Percentiles rank a stretch among this genome's conserved stretches.
Conservation (phyloP, 2,888 invertebrate species). For the Thelaira solivaga region DNA sequence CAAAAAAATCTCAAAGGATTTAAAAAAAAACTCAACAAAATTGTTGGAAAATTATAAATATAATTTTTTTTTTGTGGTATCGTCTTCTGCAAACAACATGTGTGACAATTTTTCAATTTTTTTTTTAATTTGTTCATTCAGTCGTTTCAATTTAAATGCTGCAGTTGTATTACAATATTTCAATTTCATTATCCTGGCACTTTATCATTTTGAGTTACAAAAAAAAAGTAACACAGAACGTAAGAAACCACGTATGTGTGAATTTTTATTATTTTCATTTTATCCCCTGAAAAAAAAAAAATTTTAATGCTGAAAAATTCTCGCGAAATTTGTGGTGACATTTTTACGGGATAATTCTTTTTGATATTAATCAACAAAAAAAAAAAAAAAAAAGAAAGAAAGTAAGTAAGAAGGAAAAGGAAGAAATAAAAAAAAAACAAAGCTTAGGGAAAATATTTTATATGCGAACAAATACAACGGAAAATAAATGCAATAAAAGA, state of each 20-base stretch:
- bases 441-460: neutral
- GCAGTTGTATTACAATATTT: slow-evolving; percentile 55
- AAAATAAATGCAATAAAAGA: slow-evolving; percentile 16
- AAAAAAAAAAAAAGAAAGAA: neutral
- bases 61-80: slow-evolving; percentile 1
- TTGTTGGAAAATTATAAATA: slow-evolving; percentile 28
- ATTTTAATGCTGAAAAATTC: slow-evolving; percentile 50
- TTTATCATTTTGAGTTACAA: slow-evolving; percentile 63
- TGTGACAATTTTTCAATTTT: slow-evolving; percentile 57
- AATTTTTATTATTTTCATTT: slow-evolving; percentile 28
- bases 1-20: slow-evolving; percentile 56
- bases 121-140: neutral
- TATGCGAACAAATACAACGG: neutral
- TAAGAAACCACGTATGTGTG: slow-evolving; percentile 47
- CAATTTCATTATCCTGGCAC: slow-evolving; percentile 65
- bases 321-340: slow-evolving; percentile 64
- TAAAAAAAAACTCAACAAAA: slow-evolving; percentile 28
- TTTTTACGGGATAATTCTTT: slow-evolving; percentile 61
- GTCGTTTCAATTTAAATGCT: slow-evolving; percentile 14
- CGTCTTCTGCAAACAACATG: slow-evolving; percentile 32
- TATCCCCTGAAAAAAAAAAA: slow-evolving; percentile 36
- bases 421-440: no score
- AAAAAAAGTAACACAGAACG: neutral
- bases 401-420: neutral
- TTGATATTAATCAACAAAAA: slow-evolving; percentile 53